These are phyloP conservation scores for Sisyra nigra DNA, from an alignment of 2,888 invertebrate species.

Conservation along the genomic window DNA sequence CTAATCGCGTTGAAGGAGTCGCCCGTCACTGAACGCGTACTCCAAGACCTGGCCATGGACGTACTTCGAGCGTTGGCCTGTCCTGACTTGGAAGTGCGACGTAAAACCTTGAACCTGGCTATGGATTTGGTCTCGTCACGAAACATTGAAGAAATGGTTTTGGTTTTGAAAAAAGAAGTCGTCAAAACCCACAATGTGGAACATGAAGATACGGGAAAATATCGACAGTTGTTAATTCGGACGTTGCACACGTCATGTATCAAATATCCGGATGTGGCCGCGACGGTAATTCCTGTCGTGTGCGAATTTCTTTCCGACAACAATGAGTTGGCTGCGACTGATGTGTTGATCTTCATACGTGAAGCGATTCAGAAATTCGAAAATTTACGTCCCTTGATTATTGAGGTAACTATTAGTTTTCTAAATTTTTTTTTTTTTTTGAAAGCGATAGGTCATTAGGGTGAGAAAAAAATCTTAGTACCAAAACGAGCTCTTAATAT, in stretches of 20 bases:
- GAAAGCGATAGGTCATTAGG: not conserved
- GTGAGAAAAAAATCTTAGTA: too few relatives aligned
- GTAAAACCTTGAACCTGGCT: conserved; percentile 65
- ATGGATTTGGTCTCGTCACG: conserved; percentile 73
- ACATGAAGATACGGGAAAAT: conserved; percentile 90
- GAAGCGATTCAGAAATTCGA: conserved; percentile 93
- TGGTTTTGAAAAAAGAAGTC: conserved; percentile 84
- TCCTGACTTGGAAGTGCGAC: conserved; percentile 87
- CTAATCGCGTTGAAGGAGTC: conserved; percentile 69
- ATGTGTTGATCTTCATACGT: conserved; percentile 87
- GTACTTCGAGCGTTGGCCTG: conserved; percentile 82
- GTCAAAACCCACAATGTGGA: conserved; percentile 78
- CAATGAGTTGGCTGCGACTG: conserved; percentile 78
- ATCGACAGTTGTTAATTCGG: conserved; percentile 85
- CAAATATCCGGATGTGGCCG: conserved; percentile 92
- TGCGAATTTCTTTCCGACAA: conserved; percentile 85
- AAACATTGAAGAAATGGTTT: conserved; percentile 90
- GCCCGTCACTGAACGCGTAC: conserved; percentile 69
- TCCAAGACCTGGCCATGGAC: conserved; percentile 92
- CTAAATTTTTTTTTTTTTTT: conserved; percentile 3
- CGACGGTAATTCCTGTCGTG: conserved; percentile 83
- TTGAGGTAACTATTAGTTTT: conserved; percentile 37
- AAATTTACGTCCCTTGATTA: conserved; percentile 60
- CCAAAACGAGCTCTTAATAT: too few relatives aligned
- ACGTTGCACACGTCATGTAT: conserved; percentile 89